These are phyloP conservation scores for Cephus pygmeus DNA, from an alignment of 2,888 invertebrate species.

Conservation along the genomic window DNA sequence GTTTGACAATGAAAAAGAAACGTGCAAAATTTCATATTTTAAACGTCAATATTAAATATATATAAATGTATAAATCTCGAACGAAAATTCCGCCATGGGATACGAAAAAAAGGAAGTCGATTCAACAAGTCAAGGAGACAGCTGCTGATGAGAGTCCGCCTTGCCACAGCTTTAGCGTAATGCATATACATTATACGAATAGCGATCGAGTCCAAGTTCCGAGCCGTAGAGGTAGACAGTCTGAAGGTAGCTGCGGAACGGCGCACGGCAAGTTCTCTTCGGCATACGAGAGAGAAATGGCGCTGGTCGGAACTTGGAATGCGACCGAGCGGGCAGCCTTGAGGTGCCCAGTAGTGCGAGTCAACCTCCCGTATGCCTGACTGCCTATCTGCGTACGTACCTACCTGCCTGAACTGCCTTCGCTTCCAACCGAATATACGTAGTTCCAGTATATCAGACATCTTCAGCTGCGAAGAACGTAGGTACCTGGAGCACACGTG, in stretches of 20 bases:
- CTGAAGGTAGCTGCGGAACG: conserved; percentile 19
- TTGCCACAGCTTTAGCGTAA: conserved; percentile 26
- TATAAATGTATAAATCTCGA: neutral
- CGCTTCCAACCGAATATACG: neutral
- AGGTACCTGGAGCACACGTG: neutral
- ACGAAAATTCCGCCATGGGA: neutral
- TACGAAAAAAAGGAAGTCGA: conserved; percentile 13
- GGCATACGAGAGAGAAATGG: conserved; percentile 2
- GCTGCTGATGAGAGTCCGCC: conserved; percentile 52
- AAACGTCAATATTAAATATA: too few species aligned
- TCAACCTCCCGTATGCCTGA: conserved; percentile 43
- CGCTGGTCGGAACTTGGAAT: conserved; percentile 44
- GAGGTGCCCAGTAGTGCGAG: conserved; percentile 53
- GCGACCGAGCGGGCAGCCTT: conserved; percentile 57
- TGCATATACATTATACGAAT: conserved; percentile 17
- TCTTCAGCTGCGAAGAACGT: neutral
- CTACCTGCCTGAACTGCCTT: neutral
- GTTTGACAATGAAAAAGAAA: neutral
- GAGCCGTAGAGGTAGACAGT: neutral
- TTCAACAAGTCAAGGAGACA: conserved; percentile 57
- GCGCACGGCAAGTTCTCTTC: neutral
- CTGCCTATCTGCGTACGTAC: neutral
- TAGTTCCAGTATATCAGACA: neutral
- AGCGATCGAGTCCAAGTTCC: neutral
- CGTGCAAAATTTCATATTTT: neutral